Evolutionary conservation across 2,113 vertebrate genomes (phyloP), one percentile per base, ranked within the genome.

Genomic region (mouse (Mus musculus)): DNA sequence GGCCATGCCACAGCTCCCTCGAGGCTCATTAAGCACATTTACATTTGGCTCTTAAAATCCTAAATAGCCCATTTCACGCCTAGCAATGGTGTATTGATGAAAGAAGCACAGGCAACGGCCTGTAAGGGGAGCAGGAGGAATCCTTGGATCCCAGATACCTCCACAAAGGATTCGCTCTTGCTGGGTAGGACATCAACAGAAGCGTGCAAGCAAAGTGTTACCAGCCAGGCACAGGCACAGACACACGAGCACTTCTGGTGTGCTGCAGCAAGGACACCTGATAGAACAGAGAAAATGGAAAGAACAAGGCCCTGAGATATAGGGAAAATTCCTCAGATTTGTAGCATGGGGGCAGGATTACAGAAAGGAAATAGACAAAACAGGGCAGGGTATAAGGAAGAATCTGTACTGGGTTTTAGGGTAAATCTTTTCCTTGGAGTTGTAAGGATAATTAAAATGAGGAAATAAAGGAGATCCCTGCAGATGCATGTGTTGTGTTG

Each of bases 21-120:
- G 98, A 98, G 99, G 96, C 98, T 99, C 98, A 99, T 99, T 98
- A 99, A 98, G 96, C 98, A 98, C 98, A 99, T 98, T 99, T 98
- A 98, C 98, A 98, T 98, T 98, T 99, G 98, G 98, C 98, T 99
- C 98, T 98, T 98, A 98, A 98, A 98, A 98, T 97, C 98, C 97
- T 96, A 98, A 97, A 97, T 97, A 98, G 98, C 98, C 98, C 97
- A 92, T 98, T 98, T 98, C 98, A 97, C 98, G 97, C 98, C 98
- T 97, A 97, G 98, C 96, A 97, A 96, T 96, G 96, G 97, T 4
- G 93, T 93, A 59, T 85, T 97, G 98, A 97, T 97, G 97, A 97
- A 98, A 98, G 98, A 86, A 98, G 97, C 67, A 56, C 97, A 98
- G 95, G 73, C 63, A 67, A 22, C 73, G 96, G 90, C 81, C 97